Evolutionary conservation across 2,797 vertebrate genomes (phyloP), one percentile per base, ranked within the genome.

Genomic region (Myripristis murdjan): DNA sequence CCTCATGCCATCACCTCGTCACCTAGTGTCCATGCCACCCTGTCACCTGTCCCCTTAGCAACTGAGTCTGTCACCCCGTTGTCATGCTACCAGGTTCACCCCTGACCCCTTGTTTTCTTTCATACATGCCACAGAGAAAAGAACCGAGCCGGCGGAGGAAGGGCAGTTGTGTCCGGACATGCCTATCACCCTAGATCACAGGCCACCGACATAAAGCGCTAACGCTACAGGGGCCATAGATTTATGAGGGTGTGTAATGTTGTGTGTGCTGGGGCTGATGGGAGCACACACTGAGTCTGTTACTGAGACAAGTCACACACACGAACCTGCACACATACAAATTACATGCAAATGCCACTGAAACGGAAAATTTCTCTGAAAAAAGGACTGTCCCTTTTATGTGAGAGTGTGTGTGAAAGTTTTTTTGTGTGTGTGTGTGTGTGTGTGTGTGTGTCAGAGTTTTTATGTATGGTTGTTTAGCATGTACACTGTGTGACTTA

Each of bases 1-100:
- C 90, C 90, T 89, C 84, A 87, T 89, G 90, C 90, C 89, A 91
- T 90, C 92, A 91, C 91, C 91, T 87, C 90, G 89, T 91, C 91
- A 86, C 91, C 89, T 75, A 26, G 2, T 6, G 77, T 90, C 88
- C 63, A 80, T 87, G 88, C 89, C 90, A 91, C 85, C 89, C 65
- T 73, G 81, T 91, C 91, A 90, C 90, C 91, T 82, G 87, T 89
- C 89, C 87, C 89, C 82, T 90, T 89, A 92, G 85, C 87, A 78
- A 86, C 81, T 53, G 64, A 67, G 83, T 66, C 83, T 90, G 87
- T 91, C 92, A 90, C 84, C 70, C 87, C 1, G 64, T 82, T 87
- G 89, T 91, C 90, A 87, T 87, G 89, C 77, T 8, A 89, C 74
- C 79, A 60, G 61, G 31, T 75, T 87, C 81, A 89, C 91, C 92